These are phyloP conservation scores for Trilocha varians DNA, from an alignment of 2,888 invertebrate species.

Conservation along the genomic window DNA sequence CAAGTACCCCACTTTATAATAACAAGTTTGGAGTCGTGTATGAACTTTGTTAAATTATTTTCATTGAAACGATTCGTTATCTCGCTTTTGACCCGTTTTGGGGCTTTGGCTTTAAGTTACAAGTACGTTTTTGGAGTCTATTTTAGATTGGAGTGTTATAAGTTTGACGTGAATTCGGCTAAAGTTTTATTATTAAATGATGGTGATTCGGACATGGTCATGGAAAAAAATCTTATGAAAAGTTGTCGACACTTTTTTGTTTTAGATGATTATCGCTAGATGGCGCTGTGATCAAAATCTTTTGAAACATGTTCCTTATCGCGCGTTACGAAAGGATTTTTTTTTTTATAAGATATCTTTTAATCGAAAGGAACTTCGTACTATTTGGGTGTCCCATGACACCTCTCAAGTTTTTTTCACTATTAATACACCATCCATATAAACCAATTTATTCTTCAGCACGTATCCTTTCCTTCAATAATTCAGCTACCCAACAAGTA, in stretches of 20 bases:
- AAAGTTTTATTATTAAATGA: background rate
- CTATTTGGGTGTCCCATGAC: no score
- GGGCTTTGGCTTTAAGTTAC: background rate
- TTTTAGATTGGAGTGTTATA: background rate
- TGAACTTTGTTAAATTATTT: background rate
- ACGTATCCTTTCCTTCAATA: background rate
- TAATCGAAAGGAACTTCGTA: no score
- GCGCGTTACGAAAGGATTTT: no score
- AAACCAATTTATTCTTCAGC: background rate
- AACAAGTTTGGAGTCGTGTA: constrained; percentile 11
- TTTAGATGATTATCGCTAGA: no score
- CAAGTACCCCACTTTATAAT: constrained; percentile 16
- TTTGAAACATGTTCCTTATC: no score
- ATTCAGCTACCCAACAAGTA: background rate
- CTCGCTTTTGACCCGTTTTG: background rate
- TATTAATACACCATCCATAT: no score
- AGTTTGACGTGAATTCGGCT: background rate
- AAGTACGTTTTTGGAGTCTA: background rate
- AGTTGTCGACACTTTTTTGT: no score
- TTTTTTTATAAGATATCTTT: no score
- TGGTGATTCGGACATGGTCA: background rate
- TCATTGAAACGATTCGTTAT: background rate
- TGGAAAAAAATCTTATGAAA: no score
- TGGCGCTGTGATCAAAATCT: no score
- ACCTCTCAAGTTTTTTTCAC: no score